Percentiles rank a stretch among this genome's conserved stretches.
phyloP scores from a whole-genome alignment of 2,888 invertebrate genomes.

The Dynastes maya region DNA sequence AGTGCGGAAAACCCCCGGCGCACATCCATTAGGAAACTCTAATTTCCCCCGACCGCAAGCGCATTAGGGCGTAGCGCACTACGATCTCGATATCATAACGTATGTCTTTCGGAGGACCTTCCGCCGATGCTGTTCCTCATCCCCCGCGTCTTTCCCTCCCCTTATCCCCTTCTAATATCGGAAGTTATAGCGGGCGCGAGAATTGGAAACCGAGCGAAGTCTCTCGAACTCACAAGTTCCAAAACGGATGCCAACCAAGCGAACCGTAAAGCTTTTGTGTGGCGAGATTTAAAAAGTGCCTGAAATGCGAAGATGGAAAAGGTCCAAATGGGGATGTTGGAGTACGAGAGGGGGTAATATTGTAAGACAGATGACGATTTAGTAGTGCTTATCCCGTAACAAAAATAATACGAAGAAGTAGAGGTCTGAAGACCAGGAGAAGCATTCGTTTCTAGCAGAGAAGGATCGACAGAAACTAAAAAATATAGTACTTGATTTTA shows the following conservation, averaged over 20 bases:
- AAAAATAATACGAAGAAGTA: too few species aligned
- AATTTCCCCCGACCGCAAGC: conserved; percentile 28
- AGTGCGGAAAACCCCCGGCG: neutral
- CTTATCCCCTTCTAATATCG: neutral
- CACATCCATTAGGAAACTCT: conserved; percentile 38
- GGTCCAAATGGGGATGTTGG: too few species aligned
- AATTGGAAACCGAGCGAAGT: conserved; percentile 39
- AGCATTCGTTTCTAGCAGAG: too few species aligned
- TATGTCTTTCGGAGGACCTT: conserved; percentile 33
- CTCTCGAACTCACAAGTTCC: conserved; percentile 37
- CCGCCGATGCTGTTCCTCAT: neutral
- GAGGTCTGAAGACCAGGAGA: too few species aligned
- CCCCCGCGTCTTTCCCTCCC: too few species aligned
- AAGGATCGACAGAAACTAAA: too few species aligned
- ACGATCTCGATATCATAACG: conserved; percentile 31
- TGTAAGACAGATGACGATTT: too few species aligned
- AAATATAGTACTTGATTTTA: too few species aligned
- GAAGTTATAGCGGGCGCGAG: conserved; percentile 33
- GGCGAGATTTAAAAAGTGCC: conserved; percentile 52
- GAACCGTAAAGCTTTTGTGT: conserved; percentile 57
- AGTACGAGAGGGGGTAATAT: too few species aligned
- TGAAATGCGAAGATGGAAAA: conserved; percentile 13
- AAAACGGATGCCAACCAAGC: conserved; percentile 51
- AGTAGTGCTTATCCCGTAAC: too few species aligned
- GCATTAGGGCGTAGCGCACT: conserved; percentile 19